These are phyloP conservation scores for Enteromius treurensis DNA, from an alignment of 2,797 vertebrate species.

Conservation along the genomic window DNA sequence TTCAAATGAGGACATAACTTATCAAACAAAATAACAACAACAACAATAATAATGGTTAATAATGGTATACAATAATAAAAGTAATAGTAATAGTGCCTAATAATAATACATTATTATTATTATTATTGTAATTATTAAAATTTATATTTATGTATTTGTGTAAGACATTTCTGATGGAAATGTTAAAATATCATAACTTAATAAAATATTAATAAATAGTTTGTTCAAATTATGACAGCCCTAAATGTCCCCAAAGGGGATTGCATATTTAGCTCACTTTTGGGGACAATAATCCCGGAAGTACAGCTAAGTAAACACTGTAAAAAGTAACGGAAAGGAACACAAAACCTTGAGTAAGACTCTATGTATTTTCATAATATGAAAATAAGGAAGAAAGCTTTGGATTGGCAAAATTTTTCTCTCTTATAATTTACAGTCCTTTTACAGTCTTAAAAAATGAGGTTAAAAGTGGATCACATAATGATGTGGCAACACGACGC, in stretches of 20 bases:
- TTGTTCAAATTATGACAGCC: neutral
- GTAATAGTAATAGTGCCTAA: neutral
- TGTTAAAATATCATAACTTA: neutral
- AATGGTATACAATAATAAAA: neutral
- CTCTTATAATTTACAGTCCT: neutral
- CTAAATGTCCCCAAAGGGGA: neutral
- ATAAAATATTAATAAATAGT: neutral
- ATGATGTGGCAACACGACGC: neutral
- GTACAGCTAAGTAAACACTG: slow-evolving; percentile 13
- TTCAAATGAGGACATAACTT: neutral
- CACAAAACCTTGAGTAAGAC: neutral
- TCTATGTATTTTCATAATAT: neutral
- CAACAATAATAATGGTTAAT: no score
- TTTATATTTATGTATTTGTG: neutral
- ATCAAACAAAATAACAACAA: neutral
- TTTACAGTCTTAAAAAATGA: slow-evolving; percentile 18
- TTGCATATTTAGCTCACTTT: neutral
- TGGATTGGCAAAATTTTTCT: neutral
- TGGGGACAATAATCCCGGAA: neutral
- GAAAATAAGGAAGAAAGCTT: neutral
- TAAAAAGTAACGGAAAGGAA: neutral
- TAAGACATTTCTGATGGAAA: neutral
- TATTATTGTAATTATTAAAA: neutral
- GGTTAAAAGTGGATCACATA: slow-evolving; percentile 20
- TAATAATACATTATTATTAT: neutral